Percentiles rank a stretch among this genome's conserved stretches.
phyloP scores from a whole-genome alignment of 2,797 vertebrate genomes.

The Steatocranus sp. region DNA sequence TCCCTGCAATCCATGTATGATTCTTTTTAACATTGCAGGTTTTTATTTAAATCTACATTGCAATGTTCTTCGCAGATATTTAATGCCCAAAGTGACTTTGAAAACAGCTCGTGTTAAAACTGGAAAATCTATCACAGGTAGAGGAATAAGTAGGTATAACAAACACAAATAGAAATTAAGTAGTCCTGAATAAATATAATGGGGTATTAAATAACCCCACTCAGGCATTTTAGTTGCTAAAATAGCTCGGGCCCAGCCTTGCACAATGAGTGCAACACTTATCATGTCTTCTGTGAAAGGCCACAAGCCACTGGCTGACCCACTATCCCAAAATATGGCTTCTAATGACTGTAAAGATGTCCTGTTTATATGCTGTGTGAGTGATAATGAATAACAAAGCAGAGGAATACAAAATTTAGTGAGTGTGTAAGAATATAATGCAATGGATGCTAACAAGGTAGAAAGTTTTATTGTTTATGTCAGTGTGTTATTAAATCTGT shows the following conservation, averaged over 20 bases:
- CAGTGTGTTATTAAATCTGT: background rate
- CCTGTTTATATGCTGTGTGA: fast-evolving
- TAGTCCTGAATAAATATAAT: background rate
- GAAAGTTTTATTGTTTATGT: background rate
- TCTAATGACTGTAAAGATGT: background rate
- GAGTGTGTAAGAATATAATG: background rate
- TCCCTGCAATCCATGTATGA: background rate
- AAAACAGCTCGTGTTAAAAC: background rate
- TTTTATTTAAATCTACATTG: background rate
- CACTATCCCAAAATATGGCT: background rate
- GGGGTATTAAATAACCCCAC: background rate
- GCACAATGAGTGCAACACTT: background rate
- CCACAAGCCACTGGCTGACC: background rate
- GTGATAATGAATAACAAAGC: background rate
- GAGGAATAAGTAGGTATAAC: background rate
- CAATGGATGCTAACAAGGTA: background rate
- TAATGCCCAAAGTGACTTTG: background rate
- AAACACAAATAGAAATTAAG: fast-evolving
- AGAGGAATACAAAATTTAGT: background rate
- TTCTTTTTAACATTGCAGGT: background rate
- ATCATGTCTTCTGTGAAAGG: background rate
- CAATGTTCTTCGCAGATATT: background rate
- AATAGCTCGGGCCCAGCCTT: background rate
- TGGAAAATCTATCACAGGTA: background rate
- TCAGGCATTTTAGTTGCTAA: background rate